Percentiles rank a stretch among this genome's conserved stretches.
Conservation (phyloP, 2,113 vertebrate genomes). For the Amblyopsis rosae region DNA sequence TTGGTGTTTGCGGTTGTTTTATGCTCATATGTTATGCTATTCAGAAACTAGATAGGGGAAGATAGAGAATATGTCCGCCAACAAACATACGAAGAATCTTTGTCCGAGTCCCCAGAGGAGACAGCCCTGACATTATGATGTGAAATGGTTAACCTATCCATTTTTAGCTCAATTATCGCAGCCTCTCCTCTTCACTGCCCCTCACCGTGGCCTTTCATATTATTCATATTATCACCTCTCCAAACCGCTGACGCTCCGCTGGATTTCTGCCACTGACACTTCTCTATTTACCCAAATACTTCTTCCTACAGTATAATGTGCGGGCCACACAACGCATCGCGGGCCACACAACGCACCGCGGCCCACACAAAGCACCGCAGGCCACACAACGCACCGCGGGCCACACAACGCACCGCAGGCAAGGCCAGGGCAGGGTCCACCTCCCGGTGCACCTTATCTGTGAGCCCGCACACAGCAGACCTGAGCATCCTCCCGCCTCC, state of each 20-base stretch:
- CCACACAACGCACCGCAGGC: neutral
- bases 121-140: slow-evolving; percentile 55
- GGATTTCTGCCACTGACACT: slow-evolving; percentile 50
- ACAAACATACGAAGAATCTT: neutral
- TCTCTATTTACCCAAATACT: slow-evolving; percentile 63
- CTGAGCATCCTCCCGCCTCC: slow-evolving; percentile 24
- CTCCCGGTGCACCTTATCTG: neutral
- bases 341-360: neutral
- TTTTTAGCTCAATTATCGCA: slow-evolving; percentile 67
- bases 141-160: slow-evolving; percentile 29
- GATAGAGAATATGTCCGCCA: too few relatives aligned
- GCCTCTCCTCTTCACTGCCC: slow-evolving; percentile 14
- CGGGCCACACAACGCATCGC: too few relatives aligned
- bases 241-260: slow-evolving; percentile 52
- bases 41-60: too few relatives aligned
- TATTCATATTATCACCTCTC: slow-evolving; percentile 44
- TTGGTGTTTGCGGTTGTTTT: too few relatives aligned
- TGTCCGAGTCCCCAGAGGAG: slow-evolving; percentile 5
- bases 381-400: too few relatives aligned
- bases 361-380: too few relatives aligned
- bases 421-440: neutral
- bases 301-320: slow-evolving; percentile 16
- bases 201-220: slow-evolving; percentile 45
- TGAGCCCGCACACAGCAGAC: neutral
- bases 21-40: too few relatives aligned